These are phyloP conservation scores for Delphinapterus leucas DNA, from an alignment of 2,113 vertebrate genomes.

Conservation along the genomic window DNA sequence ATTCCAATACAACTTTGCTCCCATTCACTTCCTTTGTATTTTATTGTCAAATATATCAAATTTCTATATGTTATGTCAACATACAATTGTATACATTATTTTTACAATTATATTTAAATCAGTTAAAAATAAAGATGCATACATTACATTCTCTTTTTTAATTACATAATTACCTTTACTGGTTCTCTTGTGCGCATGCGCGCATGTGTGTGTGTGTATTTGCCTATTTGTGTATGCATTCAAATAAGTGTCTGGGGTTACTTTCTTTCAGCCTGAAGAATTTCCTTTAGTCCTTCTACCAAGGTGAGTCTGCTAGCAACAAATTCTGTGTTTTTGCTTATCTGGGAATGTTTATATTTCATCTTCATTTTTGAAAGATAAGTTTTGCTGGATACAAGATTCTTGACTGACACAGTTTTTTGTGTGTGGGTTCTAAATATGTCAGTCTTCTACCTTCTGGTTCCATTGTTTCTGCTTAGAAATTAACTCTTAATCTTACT, in stretches of 20 bases:
- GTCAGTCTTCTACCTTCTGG: not conserved
- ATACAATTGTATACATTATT: not conserved
- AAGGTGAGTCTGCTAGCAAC: not conserved
- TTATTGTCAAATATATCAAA: not conserved
- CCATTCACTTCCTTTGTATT: not conserved
- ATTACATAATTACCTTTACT: not conserved
- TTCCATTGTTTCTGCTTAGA: not conserved
- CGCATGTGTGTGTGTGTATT: not conserved
- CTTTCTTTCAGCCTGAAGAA: not conserved
- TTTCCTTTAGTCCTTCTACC: not conserved
- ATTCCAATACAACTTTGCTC: not conserved
- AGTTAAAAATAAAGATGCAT: not conserved
- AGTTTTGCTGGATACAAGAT: too few relatives aligned
- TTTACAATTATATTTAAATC: not conserved
- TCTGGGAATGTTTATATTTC: too few relatives aligned
- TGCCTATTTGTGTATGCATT: not conserved
- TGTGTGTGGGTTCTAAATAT: not conserved
- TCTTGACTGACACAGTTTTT: too few relatives aligned
- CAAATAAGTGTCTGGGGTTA: not conserved
- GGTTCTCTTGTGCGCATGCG: rapidly evolving
- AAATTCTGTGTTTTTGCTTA: not conserved
- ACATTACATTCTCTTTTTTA: not conserved
- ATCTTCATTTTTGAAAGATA: too few relatives aligned
- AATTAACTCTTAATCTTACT: not conserved
- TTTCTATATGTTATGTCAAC: not conserved